Percentiles rank a stretch among this genome's conserved stretches.
These are phyloP conservation scores for Neoscelio sp. DNA, from an alignment of 2,888 invertebrate genomes.

Conservation along the genomic window DNA sequence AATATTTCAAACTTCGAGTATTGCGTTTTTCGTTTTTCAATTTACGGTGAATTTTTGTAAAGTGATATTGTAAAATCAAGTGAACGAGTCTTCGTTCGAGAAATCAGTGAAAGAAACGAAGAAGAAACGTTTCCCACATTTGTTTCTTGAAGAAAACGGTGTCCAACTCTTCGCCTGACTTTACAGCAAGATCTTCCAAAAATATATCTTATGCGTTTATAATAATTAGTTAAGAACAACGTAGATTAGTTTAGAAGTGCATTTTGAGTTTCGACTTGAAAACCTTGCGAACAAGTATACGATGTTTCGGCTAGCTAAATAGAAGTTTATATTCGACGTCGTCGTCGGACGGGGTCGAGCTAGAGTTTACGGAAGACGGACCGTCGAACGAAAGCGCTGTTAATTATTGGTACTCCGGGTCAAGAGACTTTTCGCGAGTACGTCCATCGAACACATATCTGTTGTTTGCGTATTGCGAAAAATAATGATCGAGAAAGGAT, in stretches of 20 bases:
- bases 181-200: no score
- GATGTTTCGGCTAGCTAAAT: not conserved
- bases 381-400: slow-evolving; percentile 4
- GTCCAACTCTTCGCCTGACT: no score
- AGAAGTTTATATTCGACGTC: not conserved
- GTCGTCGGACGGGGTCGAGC: not conserved
- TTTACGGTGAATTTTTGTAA: no score
- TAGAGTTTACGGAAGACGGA: not conserved
- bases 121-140: no score
- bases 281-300: not conserved
- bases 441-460: slow-evolving; percentile 59
- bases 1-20: slow-evolving; percentile 9
- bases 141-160: no score
- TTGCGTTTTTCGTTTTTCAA: slow-evolving; percentile 15
- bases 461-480: slow-evolving; percentile 32
- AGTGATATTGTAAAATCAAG: no score
- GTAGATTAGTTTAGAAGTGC: not conserved
- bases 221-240: no score
- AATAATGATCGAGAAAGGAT: not conserved
- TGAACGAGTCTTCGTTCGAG: no score
- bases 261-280: not conserved
- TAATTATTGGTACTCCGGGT: slow-evolving; percentile 5
- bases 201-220: no score
- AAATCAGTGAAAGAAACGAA: no score
- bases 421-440: slow-evolving; percentile 22